These are phyloP conservation scores for Prietella phreatophila DNA, from an alignment of 2,113 vertebrate genomes.

Conservation along the genomic window DNA sequence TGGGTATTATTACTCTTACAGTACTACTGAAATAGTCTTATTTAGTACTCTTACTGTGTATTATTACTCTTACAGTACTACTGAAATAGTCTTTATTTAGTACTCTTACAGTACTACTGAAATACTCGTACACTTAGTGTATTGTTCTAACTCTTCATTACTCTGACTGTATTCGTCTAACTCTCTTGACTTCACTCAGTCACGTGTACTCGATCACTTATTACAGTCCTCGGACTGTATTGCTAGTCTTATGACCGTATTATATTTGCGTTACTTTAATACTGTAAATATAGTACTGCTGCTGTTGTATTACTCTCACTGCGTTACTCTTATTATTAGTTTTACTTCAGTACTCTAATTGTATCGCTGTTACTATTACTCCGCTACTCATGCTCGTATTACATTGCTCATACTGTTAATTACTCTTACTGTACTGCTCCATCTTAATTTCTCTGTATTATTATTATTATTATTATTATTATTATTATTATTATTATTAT, in stretches of 20 bases:
- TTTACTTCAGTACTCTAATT: neutral
- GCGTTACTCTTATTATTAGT: neutral
- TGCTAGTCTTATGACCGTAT: neutral
- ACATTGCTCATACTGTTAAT: neutral
- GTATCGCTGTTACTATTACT: neutral
- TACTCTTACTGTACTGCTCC: neutral
- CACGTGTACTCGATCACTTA: no score
- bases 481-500: no score
- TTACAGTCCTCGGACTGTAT: neutral
- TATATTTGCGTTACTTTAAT: no score
- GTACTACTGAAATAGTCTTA: no score
- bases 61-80: no score
- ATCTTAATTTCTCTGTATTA: no score
- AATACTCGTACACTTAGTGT: neutral
- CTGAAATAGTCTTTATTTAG: no score
- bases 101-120: neutral
- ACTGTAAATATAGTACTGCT: neutral
- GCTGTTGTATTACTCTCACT: neutral
- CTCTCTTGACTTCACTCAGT: neutral
- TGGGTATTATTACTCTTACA: no score
- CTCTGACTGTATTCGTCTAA: neutral
- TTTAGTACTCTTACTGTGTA: no score
- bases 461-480: no score
- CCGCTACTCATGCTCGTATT: neutral
- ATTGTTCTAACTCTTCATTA: neutral